Percentiles rank a stretch among this genome's conserved stretches.
phyloP scores from a whole-genome alignment of 2,113 vertebrate genomes.

The Spilogale gracilis region DNA sequence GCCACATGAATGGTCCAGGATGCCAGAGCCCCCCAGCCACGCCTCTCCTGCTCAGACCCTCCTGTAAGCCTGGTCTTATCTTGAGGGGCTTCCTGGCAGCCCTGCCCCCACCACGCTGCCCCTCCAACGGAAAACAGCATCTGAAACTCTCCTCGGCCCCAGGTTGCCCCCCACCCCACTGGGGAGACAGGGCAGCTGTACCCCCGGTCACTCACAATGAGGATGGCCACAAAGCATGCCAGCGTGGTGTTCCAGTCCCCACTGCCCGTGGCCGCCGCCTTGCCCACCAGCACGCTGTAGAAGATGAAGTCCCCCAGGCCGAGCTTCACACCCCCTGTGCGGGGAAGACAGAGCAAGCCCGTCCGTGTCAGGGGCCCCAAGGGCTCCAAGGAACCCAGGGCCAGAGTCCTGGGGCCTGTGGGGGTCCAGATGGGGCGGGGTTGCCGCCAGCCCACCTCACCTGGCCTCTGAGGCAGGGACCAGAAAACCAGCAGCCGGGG shows the following conservation, averaged over 20 bases:
- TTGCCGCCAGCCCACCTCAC: background rate
- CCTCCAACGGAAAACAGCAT: background rate
- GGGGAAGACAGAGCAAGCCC: background rate
- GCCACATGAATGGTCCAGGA: accelerated
- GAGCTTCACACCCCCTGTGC: constrained; percentile 95
- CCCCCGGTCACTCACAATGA: constrained; percentile 92
- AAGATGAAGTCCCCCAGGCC: constrained; percentile 99
- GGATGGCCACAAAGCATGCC: constrained; percentile 98
- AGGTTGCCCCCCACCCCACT: background rate
- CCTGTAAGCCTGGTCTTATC: background rate
- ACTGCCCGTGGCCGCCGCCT: constrained; percentile 94
- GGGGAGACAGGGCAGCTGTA: background rate
- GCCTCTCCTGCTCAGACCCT: background rate
- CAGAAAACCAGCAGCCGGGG: background rate
- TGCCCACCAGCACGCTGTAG: constrained; percentile 99
- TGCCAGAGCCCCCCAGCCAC: accelerated
- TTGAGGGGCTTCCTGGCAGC: background rate
- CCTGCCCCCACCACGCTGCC: background rate
- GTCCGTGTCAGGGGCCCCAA: accelerated
- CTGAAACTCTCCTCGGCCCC: background rate
- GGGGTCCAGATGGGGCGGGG: accelerated
- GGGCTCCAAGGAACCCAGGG: background rate
- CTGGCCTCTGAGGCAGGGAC: background rate
- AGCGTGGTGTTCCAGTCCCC: constrained; percentile 99
- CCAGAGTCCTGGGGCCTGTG: background rate